Percentiles rank a stretch among this genome's conserved stretches.
phyloP scores from a whole-genome alignment of 2,888 invertebrate genomes.

The Oxyscelio sp. region DNA sequence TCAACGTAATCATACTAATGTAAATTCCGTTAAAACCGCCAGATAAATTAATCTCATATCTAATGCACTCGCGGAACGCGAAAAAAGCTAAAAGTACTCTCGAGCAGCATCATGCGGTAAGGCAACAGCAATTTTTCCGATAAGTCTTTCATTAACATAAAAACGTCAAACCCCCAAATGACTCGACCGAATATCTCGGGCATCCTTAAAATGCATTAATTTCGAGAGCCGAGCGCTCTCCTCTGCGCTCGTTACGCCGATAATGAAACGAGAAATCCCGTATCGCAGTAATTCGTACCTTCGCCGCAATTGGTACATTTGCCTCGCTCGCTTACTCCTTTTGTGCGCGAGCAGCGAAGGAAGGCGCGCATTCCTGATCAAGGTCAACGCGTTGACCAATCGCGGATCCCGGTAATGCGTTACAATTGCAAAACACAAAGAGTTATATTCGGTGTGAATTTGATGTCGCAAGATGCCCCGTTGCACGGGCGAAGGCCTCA shows the following conservation, averaged over 20 bases:
- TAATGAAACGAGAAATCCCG: conserved; percentile 44
- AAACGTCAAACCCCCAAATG: not conserved
- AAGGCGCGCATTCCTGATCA: conserved; percentile 53
- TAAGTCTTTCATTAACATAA: not conserved
- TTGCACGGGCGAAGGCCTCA: conserved; percentile 22
- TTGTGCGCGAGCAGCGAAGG: conserved; percentile 21
- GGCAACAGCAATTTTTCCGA: too few species aligned
- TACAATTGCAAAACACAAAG: conserved; percentile 64
- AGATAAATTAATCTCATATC: too few species aligned
- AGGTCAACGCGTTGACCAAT: conserved; percentile 47
- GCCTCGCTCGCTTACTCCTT: conserved; percentile 20
- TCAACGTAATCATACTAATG: too few species aligned
- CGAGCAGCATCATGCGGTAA: too few species aligned
- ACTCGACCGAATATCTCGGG: not conserved
- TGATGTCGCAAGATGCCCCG: conserved; percentile 51
- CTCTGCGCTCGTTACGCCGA: conserved; percentile 11
- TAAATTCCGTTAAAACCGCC: too few species aligned
- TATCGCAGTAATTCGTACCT: conserved; percentile 34
- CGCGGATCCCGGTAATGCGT: conserved; percentile 40
- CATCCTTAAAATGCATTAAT: not conserved
- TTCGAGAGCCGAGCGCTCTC: not conserved
- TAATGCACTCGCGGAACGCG: too few species aligned
- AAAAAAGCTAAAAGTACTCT: too few species aligned
- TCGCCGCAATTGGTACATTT: conserved; percentile 47
- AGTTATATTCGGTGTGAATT: conserved; percentile 51